These are phyloP conservation scores for Nomada flava DNA, from an alignment of 2,888 invertebrate genomes.

Conservation along the genomic window DNA sequence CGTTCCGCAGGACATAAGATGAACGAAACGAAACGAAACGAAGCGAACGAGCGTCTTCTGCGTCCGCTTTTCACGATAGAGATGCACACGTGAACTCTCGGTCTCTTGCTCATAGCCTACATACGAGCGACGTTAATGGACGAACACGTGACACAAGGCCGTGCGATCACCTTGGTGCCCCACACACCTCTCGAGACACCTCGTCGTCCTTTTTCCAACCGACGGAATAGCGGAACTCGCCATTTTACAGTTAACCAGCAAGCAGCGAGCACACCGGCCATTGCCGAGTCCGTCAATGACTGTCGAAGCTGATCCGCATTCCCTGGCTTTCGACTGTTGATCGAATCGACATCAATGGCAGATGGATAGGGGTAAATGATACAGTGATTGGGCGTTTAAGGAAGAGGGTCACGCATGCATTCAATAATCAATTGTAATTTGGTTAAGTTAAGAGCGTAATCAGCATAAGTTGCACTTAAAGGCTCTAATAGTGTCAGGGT, in stretches of 20 bases:
- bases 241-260: slow-evolving; percentile 77
- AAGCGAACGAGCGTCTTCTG: not conserved
- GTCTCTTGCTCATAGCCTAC: slow-evolving; percentile 54
- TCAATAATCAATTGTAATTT: too few species aligned
- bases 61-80: slow-evolving; percentile 12
- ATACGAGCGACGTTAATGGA: slow-evolving; percentile 65
- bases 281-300: slow-evolving; percentile 23
- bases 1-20: not conserved
- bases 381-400: too few species aligned
- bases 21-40: slow-evolving; percentile 1
- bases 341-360: not conserved
- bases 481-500: too few species aligned
- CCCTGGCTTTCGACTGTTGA: slow-evolving; percentile 35
- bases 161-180: slow-evolving; percentile 80
- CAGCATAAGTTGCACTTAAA: too few species aligned
- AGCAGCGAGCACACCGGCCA: slow-evolving; percentile 27
- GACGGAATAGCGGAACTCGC: slow-evolving; percentile 77
- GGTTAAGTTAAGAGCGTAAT: too few species aligned
- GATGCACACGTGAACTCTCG: slow-evolving; percentile 38
- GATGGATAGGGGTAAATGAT: too few species aligned
- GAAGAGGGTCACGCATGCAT: too few species aligned
- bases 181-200: slow-evolving; percentile 69
- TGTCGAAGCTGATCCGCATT: slow-evolving; percentile 12
- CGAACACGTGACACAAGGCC: slow-evolving; percentile 80
- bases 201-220: slow-evolving; percentile 70